Evolutionary conservation across 2,888 invertebrate genomes (phyloP).

Genomic region (Anthrax anthrax): DNA sequence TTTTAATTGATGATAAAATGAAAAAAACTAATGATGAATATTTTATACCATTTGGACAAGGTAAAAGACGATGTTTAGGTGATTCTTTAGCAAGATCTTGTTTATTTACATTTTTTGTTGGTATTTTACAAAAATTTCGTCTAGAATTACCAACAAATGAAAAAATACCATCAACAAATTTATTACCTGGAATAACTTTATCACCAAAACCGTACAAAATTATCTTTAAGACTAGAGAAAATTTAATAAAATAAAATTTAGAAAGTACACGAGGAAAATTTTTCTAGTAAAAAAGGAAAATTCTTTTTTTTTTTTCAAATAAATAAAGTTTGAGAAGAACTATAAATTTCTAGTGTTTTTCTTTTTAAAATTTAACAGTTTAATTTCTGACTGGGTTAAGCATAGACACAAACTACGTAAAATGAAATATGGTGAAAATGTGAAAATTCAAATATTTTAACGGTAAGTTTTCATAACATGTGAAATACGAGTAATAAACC

Average conservation of each 20-base stretch:
- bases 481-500: no score
- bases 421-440: no score
- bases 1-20: slow-evolving; percentile 33
- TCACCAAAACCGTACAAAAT: slow-evolving; percentile 41
- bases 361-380: no score
- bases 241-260: no score
- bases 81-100: slow-evolving; percentile 46
- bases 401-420: no score
- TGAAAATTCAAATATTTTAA: no score
- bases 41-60: slow-evolving; percentile 36
- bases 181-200: slow-evolving; percentile 41
- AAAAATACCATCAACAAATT: slow-evolving; percentile 31
- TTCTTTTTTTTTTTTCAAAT: no score
- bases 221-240: slow-evolving; percentile 19
- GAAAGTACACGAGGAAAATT: background rate
- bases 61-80: slow-evolving; percentile 49
- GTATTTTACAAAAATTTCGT: slow-evolving; percentile 42
- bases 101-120: slow-evolving; percentile 45
- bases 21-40: slow-evolving; percentile 23
- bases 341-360: no score
- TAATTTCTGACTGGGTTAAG: no score
- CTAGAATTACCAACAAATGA: slow-evolving; percentile 33
- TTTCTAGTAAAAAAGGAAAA: no score
- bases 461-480: no score
- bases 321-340: no score